Percentiles rank a stretch among this genome's conserved stretches.
Conservation (phyloP, 2,888 invertebrate species). For the Siphlonurus alternatus region DNA sequence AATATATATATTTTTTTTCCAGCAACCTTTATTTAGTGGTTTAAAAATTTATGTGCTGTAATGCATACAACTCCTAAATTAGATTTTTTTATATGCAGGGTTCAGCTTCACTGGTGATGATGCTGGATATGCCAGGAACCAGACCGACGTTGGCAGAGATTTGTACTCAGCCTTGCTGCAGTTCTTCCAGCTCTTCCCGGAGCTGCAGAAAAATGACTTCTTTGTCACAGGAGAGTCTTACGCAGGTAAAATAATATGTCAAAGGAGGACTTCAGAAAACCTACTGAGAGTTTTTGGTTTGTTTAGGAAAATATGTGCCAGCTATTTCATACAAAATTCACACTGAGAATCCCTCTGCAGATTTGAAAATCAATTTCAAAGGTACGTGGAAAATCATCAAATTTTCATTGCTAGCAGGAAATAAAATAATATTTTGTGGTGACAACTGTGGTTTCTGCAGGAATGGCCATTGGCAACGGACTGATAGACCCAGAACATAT, state of each 20-base stretch:
- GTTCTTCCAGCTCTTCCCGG: slow-evolving; percentile 69
- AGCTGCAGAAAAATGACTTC: slow-evolving; percentile 55
- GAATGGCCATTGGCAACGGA: slow-evolving; percentile 64
- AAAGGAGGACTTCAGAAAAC: background rate
- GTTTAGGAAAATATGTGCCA: slow-evolving; percentile 55
- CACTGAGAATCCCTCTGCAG: slow-evolving; percentile 37
- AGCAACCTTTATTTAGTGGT: slow-evolving; percentile 19
- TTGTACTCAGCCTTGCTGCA: slow-evolving; percentile 59
- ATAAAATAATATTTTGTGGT: background rate
- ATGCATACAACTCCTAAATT: slow-evolving; percentile 31
- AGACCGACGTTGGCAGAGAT: slow-evolving; percentile 64
- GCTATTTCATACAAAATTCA: slow-evolving; percentile 58
- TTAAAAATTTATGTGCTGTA: slow-evolving; percentile 25
- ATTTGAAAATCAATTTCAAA: slow-evolving; percentile 45
- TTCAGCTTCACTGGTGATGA: slow-evolving; percentile 72
- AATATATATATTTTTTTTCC: slow-evolving; percentile 28
- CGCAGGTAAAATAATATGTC: slow-evolving; percentile 40
- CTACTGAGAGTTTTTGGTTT: background rate
- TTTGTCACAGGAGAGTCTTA: slow-evolving; percentile 84
- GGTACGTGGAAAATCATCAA: slow-evolving; percentile 20
- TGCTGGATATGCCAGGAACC: slow-evolving; percentile 59
- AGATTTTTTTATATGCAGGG: slow-evolving; percentile 30
- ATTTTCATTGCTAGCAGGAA: slow-evolving; percentile 24
- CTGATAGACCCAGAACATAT: slow-evolving; percentile 63
- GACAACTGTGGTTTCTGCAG: slow-evolving; percentile 20